Base-by-base conservation (phyloP, 2,888 invertebrate species). In the Steromphala cineraria region DNA sequence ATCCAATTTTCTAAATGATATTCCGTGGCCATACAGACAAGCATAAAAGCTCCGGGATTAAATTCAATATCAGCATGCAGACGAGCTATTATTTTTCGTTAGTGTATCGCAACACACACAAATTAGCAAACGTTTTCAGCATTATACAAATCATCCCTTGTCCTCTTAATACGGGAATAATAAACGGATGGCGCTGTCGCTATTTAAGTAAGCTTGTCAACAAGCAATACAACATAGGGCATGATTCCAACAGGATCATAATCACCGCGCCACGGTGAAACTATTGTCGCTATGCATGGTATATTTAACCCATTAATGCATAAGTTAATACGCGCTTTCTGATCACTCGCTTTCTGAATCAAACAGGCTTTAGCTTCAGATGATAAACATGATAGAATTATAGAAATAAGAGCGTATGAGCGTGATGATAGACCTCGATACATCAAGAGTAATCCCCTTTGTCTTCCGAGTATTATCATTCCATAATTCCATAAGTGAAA, bases 1-100 rank as follows among this genome's bases (percentile, higher is more conserved):
- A 62, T 62, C 62, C 62, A 62, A 62, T 62, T 62, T 62, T 62
- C 62, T 62, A 62, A 62, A 62, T 62, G 62, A 62, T 62, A 62
- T 62, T 62, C 28, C 28, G 62, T 62, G 21, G 24, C 21, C 28
- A 62, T 62, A 28, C 62, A 62, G 62, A 24, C 62, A 28, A 13
- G 13, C 28, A 62, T 62, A 62, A 62, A 62, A 62, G 62, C 62
- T 28, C 28, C 28, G 62, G 62, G 28, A 62, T 62, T 62, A 62
- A 62, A 62, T 62, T 62, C 62, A 62, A 62, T 62, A 62, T 62
- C 24, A 62, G 24, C 62, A 15, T 15, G 24, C 62, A 24, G 62
- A 24, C 62, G 62, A 13, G 15, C 62, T 24, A 62, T 62, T 62
- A 62, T 62, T 62, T 62, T 62, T 62, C 62, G 28, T 62, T 24